Conservation (phyloP, 2,888 invertebrate species). For the Drosophila flavopinicola region DNA sequence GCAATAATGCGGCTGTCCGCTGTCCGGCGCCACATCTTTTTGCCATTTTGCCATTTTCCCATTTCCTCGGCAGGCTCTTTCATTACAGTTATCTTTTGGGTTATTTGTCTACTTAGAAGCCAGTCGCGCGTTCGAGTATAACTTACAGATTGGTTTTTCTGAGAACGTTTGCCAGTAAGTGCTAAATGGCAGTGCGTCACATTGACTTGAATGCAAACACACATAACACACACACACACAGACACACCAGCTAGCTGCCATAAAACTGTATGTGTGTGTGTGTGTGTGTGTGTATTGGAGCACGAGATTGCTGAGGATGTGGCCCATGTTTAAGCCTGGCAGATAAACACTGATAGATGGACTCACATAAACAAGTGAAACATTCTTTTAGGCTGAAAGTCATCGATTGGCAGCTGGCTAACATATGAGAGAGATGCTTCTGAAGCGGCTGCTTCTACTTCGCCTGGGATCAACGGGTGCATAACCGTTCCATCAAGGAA, state of each 20-base stretch:
- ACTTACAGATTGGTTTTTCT: constrained; percentile 11
- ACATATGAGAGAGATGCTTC: constrained; percentile 3
- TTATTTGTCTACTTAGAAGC: constrained; percentile 10
- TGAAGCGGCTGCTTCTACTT: background rate
- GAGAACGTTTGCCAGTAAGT: constrained; percentile 4
- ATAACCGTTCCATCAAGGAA: constrained; percentile 3
- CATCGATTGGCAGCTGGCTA: background rate
- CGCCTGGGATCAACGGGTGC: constrained; percentile 1
- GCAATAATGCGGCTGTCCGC: background rate
- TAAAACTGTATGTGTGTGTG: background rate
- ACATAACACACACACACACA: background rate
- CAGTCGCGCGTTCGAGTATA: constrained; percentile 10
- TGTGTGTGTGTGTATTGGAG: background rate
- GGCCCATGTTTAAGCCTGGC: background rate
- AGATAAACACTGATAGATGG: constrained; percentile 17
- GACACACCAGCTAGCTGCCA: background rate
- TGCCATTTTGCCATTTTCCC: background rate
- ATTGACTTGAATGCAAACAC: constrained; percentile 13
- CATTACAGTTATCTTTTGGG: constrained; percentile 11
- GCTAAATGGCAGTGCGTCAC: constrained; percentile 12
- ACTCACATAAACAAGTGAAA: constrained; percentile 13
- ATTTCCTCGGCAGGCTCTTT: constrained; percentile 4
- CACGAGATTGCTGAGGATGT: background rate
- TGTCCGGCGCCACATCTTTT: too few relatives aligned
- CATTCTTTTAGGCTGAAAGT: background rate